These are phyloP conservation scores for Drosophila nigromelanica DNA, from an alignment of 1,140 invertebrate species.

Conservation along the genomic window DNA sequence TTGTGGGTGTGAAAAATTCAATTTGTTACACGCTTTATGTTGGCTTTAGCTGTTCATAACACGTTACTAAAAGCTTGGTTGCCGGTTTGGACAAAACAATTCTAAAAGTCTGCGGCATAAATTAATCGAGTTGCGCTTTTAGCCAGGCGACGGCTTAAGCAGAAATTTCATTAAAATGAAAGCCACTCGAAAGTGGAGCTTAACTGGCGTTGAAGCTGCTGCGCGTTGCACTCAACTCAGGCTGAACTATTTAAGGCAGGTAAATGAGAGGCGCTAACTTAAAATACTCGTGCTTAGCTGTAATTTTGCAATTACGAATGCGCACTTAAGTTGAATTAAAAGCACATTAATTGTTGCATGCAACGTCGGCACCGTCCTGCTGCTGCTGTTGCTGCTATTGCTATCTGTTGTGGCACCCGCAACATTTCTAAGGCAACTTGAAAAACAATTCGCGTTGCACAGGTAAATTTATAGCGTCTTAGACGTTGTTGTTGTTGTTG, in stretches of 20 bases:
- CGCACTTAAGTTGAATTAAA: conserved; percentile 81
- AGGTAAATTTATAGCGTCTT: conserved; percentile 60
- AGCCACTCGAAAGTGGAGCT: conserved; percentile 36
- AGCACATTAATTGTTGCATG: conserved; percentile 75
- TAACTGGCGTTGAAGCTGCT: conserved; percentile 1
- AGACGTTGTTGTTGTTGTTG: conserved; percentile 23
- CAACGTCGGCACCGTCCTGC: conserved; percentile 43
- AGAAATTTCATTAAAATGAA: conserved; percentile 72
- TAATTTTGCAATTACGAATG: conserved; percentile 77
- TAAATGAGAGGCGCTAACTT: conserved; percentile 31
- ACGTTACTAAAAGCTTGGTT: conserved; percentile 60
- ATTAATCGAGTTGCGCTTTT: conserved; percentile 60
- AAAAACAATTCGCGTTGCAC: conserved; percentile 66
- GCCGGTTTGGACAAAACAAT: conserved; percentile 29
- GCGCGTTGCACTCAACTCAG: conserved; percentile 14
- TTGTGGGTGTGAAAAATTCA: conserved; percentile 67
- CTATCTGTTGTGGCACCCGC: conserved; percentile 51
- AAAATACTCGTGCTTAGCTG: conserved; percentile 51
- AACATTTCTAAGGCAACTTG: conserved; percentile 58
- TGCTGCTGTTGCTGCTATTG: conserved; percentile 13
- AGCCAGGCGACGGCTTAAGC: conserved; percentile 15
- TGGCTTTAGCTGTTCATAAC: conserved; percentile 66
- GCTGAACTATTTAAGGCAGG: conserved; percentile 53
- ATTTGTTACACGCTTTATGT: conserved; percentile 78
- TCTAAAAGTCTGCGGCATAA: conserved; percentile 66